Evolutionary conservation across 2,888 invertebrate species (phyloP), one percentile per base, ranked within the genome.

Genomic region (Cosmorhoe ocellata): DNA sequence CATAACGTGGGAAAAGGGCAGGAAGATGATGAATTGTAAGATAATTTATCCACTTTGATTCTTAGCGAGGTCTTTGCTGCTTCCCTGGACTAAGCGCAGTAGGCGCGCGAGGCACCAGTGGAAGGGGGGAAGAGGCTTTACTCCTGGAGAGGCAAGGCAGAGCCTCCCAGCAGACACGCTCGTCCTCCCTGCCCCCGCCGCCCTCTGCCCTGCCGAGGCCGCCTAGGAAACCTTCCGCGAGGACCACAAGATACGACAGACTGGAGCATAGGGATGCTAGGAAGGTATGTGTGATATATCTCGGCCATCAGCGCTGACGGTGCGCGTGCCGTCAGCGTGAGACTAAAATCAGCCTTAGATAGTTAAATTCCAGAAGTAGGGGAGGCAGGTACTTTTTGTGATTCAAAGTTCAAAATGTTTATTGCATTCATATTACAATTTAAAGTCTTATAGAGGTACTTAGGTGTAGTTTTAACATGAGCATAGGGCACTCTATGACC

Each of bases 31-130:
- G 2, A 18, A 18, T 3, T 18, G 18, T 18, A 18, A 18, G 2
- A 18, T 2, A 18, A 18, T 18, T 18, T 18, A 18, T 18, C 18
- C 18, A 24, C 24, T 24, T 3, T 48, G 11, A 2, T 63, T 48
- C 51, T 5, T 93, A 95, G 95, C 94, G 95, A 70, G 95, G 94
- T 75, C 93, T 95, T 74, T 95, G 95, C 93, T 95, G 95, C 92
- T 95, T 95, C 93, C 95, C 95, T 56, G 84, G 87, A 38, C 70
- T 85, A 71, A 86, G 84, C 62, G 76, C 76, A 41, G 79, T 91
- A 65, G 74, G 90, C 54, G 76, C 88, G 61, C 74, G 90, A 57
- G 74, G 88, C 58, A 81, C 84, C 61, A 84, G 83, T 72, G 91
- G 91, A 70, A 87, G 84, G 62, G 93, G 92, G 37, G 94, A 93